Conservation (phyloP, 2,113 vertebrate genomes). For the Oncorhynchus nerka region DNA sequence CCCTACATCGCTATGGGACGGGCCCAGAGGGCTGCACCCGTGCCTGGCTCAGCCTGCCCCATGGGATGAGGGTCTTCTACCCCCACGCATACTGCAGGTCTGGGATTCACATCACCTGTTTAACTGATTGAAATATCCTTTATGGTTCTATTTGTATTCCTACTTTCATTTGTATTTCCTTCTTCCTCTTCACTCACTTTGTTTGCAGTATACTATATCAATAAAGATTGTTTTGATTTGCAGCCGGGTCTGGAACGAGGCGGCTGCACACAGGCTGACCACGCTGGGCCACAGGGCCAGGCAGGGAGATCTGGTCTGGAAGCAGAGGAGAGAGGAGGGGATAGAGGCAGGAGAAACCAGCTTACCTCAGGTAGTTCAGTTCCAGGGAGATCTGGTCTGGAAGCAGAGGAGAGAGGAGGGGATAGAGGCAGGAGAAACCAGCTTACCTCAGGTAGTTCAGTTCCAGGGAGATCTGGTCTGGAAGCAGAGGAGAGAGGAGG, state of each 20-base stretch:
- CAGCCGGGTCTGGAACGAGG: conserved; percentile 93
- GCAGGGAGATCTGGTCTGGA: conserved; percentile 85
- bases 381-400: conserved; percentile 81
- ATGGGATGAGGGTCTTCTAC: conserved; percentile 89
- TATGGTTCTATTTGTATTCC: too few species aligned
- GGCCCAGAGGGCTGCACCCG: conserved; percentile 79
- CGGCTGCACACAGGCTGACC: conserved; percentile 77
- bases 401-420: conserved; percentile 27
- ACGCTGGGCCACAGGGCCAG: conserved; percentile 77
- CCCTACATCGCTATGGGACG: conserved; percentile 85
- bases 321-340: conserved; percentile 25
- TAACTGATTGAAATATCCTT: too few species aligned
- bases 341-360: conserved; percentile 21
- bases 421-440: conserved; percentile 20
- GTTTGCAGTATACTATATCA: too few species aligned
- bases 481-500: conserved; percentile 29
- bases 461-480: conserved; percentile 84
- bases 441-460: conserved; percentile 45
- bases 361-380: conserved; percentile 45
- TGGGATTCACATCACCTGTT: too few species aligned
- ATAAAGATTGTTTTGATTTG: conserved; percentile 49
- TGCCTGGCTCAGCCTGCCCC: conserved; percentile 90
- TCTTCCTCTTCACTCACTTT: too few species aligned
- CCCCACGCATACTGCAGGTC: conserved; percentile 89
- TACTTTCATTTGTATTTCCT: too few species aligned